Percentiles rank a stretch among this genome's conserved stretches.
These are phyloP conservation scores for Thymelicus sylvestris DNA, from an alignment of 2,888 invertebrate species.

Conservation along the genomic window DNA sequence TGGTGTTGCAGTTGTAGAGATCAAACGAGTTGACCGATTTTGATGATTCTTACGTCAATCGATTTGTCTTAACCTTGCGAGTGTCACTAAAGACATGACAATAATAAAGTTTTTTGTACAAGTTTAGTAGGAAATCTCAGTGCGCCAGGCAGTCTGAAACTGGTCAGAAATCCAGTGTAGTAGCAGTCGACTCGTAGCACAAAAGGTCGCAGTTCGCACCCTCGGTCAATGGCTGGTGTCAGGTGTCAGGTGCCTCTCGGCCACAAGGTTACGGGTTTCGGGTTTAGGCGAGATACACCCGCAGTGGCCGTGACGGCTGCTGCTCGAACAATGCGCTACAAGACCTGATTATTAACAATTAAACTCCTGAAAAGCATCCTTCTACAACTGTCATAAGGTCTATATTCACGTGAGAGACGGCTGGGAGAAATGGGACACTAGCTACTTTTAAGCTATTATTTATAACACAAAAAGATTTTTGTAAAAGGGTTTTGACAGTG, in stretches of 20 bases:
- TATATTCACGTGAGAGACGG: not conserved
- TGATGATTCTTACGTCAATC: too few species aligned
- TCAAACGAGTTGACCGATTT: too few species aligned
- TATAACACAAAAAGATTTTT: constrained; percentile 17
- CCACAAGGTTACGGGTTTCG: constrained; percentile 40
- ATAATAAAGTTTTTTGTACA: too few species aligned
- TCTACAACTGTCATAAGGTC: not conserved
- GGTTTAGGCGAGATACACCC: constrained; percentile 22
- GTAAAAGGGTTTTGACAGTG: constrained; percentile 6
- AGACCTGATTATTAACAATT: constrained; percentile 21
- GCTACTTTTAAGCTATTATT: constrained; percentile 27
- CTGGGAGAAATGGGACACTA: constrained; percentile 31
- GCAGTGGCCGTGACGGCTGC: constrained; percentile 31
- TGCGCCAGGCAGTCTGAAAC: constrained; percentile 33
- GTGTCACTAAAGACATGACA: too few species aligned
- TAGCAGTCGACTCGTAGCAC: not conserved
- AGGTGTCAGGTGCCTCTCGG: constrained; percentile 59
- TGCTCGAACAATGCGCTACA: constrained; percentile 14
- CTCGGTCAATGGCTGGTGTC: constrained; percentile 50
- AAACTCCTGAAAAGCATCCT: not conserved
- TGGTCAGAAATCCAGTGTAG: constrained; percentile 11
- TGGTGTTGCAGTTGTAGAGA: too few species aligned
- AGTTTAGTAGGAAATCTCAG: not conserved
- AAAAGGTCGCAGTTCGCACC: constrained; percentile 31
- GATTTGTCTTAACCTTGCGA: too few species aligned